Evolutionary conservation across 2,797 vertebrate species (phyloP), one percentile per base, ranked within the genome.

Genomic region (Cryptoblepharus egeriae): DNA sequence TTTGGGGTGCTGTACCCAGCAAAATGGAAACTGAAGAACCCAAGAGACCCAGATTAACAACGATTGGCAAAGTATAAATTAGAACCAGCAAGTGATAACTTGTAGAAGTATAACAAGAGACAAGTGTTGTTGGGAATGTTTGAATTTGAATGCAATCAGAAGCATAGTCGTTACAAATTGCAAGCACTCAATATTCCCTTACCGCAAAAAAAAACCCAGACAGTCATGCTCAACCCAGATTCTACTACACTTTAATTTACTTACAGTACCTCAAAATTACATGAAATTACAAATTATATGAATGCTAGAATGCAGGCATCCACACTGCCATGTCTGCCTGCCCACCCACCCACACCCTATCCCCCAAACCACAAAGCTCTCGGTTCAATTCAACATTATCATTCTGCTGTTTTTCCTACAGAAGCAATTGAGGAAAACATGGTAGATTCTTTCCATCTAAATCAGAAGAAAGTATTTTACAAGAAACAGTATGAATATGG

Each of bases 351-450:
- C 57, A 2, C 10, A 37, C 77, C 22, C 11, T 22, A 12, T 30
- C 18, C 55, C 69, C n/a, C n/a, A 87, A 84, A 86, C 88, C 87
- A 0, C 2, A 85, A 87, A 83, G 86, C 0, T 49, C 82, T 88
- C 88, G 91, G 88, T 86, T 72, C 91, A 90, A 90, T 85, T 92
- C 71, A 78, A 85, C 85, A 84, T 86, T 88, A 89, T 83, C 60
- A 63, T 76, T 70, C n/a, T 42, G 87, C 87, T 85, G 85, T 73
- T 89, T 90, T 71, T 77, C 61, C 5, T 0, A 76, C 20, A 2
- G 52, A 90, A 55, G 86, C 84, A 88, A 86, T 68, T 82, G 67
- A n/a, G 61, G 61, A 0, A 86, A 72, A 87, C 73, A 82, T 71
- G 57, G 42, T 22, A 60, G 12, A 10, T 52, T 52, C 83, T 84